phyloP scores from a whole-genome alignment of 23 tunicate species.

The Diplosoma virens region DNA sequence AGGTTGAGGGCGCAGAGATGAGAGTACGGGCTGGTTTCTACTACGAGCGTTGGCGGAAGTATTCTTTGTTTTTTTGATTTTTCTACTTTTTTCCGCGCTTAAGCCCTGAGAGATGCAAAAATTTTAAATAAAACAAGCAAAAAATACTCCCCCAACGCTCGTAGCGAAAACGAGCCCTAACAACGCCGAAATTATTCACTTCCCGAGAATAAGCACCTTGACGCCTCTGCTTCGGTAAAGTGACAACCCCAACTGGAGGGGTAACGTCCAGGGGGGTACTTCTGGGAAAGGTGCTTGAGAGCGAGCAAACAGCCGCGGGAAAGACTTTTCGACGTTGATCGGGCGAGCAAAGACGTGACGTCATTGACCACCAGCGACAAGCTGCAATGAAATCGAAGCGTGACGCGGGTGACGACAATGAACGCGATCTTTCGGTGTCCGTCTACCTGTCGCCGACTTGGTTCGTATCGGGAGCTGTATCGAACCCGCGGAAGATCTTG shows the following conservation, averaged over 20 bases:
- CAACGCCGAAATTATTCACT: neutral
- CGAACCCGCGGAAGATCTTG: conserved; percentile 65
- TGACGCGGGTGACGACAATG: too few species aligned
- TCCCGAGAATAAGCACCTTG: too few species aligned
- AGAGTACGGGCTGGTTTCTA: too few species aligned
- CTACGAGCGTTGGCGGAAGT: too few species aligned
- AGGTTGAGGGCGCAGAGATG: too few species aligned
- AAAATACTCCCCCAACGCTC: too few species aligned
- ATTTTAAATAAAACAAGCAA: too few species aligned
- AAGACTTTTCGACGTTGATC: conserved; percentile 47
- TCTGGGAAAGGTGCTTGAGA: conserved; percentile 31
- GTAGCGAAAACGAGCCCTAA: too few species aligned
- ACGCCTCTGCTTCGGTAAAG: neutral
- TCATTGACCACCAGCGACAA: conserved; percentile 44
- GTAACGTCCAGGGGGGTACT: conserved; percentile 30
- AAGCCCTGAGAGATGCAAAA: too few species aligned
- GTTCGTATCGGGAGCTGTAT: neutral
- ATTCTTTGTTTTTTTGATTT: too few species aligned
- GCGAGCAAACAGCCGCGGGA: conserved; percentile 50
- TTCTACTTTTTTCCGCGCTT: too few species aligned
- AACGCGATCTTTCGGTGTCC: neutral
- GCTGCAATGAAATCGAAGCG: conserved; percentile 14
- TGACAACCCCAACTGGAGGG: conserved; percentile 73
- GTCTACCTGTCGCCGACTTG: conserved; percentile 22
- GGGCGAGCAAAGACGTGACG: conserved; percentile 27